Evolutionary conservation across 2,113 vertebrate genomes (phyloP).

Genomic region (Platycercus adscitus): DNA sequence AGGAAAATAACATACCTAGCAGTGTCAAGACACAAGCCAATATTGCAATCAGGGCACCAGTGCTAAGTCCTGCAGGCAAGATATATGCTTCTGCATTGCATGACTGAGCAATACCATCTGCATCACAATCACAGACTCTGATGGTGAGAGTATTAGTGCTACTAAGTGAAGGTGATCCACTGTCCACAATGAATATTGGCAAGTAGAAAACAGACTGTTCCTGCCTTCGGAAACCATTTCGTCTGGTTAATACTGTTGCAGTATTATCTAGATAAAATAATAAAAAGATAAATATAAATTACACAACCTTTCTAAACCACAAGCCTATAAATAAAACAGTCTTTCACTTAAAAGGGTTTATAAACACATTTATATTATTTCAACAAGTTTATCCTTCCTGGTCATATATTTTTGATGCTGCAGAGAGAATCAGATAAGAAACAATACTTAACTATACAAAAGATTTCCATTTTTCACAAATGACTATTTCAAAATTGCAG

Average conservation of each 20-base stretch:
- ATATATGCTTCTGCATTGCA: conserved; percentile 92
- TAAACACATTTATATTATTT: neutral
- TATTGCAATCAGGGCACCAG: conserved; percentile 92
- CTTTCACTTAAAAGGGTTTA: neutral
- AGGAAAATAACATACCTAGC: conserved; percentile 81
- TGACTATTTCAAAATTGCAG: neutral
- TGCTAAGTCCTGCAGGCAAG: conserved; percentile 89
- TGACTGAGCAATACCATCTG: conserved; percentile 85
- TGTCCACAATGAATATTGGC: conserved; percentile 93
- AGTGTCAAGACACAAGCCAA: conserved; percentile 92
- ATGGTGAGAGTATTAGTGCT: conserved; percentile 96
- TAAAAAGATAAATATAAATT: neutral
- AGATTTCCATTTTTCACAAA: neutral
- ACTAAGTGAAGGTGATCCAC: conserved; percentile 90
- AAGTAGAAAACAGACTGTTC: conserved; percentile 90
- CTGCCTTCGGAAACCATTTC: conserved; percentile 87
- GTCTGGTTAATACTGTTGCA: conserved; percentile 87
- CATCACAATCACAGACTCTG: conserved; percentile 90
- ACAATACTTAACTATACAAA: neutral
- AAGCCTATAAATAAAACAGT: neutral
- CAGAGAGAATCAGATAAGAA: neutral
- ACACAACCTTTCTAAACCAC: neutral
- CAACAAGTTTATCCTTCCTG: neutral
- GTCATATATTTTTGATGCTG: neutral
- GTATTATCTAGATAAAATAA: conserved; percentile 87